Percentiles rank a stretch among this genome's conserved stretches.
Conservation (phyloP, 2,113 vertebrate genomes). For the Amazona guildingii region DNA sequence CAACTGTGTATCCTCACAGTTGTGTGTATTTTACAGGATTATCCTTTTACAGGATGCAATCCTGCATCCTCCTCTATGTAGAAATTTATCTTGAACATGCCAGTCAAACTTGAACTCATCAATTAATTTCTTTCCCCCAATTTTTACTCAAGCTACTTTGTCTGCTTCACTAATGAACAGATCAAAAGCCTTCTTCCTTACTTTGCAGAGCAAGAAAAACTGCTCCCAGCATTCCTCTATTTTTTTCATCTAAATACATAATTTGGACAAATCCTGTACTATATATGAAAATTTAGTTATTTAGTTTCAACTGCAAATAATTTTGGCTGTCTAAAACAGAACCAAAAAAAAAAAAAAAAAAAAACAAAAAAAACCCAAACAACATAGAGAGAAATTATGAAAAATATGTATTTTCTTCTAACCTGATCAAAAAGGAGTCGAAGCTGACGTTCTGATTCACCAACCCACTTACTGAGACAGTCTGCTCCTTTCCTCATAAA, state of each 20-base stretch:
- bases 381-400: background rate
- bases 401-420: slow-evolving; percentile 44
- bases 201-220: background rate
- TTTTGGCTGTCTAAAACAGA: background rate
- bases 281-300: background rate
- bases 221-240: background rate
- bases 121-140: background rate
- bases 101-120: background rate
- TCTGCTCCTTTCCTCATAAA: slow-evolving; percentile 99
- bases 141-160: background rate
- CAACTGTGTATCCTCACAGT: background rate
- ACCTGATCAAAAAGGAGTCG: slow-evolving; percentile 99
- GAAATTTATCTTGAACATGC: background rate
- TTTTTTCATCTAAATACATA: background rate
- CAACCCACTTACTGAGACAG: slow-evolving; percentile 99
- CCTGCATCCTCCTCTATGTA: background rate
- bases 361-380: background rate
- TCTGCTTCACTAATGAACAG: background rate
- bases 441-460: slow-evolving; percentile 97
- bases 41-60: background rate
- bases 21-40: too few relatives aligned
- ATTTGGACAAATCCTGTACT: background rate
- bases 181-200: background rate
- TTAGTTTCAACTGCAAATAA: background rate
- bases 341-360: background rate